Evolutionary conservation across 2,888 invertebrate species (phyloP).

Genomic region (Tortrix viridana): DNA sequence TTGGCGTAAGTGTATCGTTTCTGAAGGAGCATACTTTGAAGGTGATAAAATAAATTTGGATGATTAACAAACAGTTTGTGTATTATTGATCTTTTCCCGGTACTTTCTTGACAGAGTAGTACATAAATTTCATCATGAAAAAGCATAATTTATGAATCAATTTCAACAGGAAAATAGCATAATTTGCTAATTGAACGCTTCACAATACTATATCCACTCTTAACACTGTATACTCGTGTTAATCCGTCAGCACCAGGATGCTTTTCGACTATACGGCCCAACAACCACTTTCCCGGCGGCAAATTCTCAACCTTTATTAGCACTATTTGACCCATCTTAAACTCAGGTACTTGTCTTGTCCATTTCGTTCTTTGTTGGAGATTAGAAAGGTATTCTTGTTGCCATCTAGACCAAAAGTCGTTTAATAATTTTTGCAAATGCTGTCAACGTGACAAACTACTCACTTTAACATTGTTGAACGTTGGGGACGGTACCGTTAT

Average conservation of each 20-base stretch:
- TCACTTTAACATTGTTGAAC: neutral
- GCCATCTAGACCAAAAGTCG: constrained; percentile 44
- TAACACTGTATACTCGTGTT: constrained; percentile 19
- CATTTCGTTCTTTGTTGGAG: constrained; percentile 42
- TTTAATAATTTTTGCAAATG: constrained; percentile 28
- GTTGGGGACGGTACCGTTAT: neutral
- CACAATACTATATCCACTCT: constrained; percentile 4
- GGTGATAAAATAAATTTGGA: no score
- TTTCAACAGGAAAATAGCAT: constrained; percentile 9
- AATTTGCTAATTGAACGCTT: constrained; percentile 18
- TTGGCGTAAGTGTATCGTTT: no score
- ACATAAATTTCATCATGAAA: neutral
- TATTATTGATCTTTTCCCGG: no score
- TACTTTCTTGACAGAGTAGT: no score
- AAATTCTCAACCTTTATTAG: constrained; percentile 3
- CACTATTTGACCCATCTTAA: constrained; percentile 15
- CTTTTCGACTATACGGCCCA: constrained; percentile 8
- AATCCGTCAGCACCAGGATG: constrained; percentile 9
- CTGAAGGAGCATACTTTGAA: no score
- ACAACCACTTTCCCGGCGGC: constrained; percentile 13
- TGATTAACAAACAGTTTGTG: no score
- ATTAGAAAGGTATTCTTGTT: constrained; percentile 42
- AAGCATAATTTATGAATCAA: neutral
- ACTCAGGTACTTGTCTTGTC: constrained; percentile 29
- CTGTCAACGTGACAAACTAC: constrained; percentile 1